Base-by-base conservation (phyloP, 2,113 vertebrate species). In the Propithecus coquereli region DNA sequence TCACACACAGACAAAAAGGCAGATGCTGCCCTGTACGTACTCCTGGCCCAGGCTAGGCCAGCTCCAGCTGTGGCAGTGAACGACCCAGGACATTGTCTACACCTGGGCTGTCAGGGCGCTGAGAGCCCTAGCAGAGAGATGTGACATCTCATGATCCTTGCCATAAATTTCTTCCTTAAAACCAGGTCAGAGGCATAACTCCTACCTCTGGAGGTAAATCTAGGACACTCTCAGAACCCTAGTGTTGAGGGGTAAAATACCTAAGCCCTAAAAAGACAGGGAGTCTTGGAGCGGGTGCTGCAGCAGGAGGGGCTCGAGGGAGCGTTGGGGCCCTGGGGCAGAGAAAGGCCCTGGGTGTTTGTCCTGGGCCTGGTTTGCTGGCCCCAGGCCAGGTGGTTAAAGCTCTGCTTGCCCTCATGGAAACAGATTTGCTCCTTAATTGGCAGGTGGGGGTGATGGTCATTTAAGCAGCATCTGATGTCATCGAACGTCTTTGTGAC, bases 151-250 rank as follows among this genome's bases (percentile, higher is more conserved):
- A 0, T 86, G 81, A 90, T 7, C 91, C 70, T 89, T 90, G 94
- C 95, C 97, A 94, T 83, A 85, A 47, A 90, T 52, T 47, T 93
- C 94, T 96, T 97, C 95, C 93, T 77, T 94, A 96, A 94, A 95
- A 20, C 93, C 81, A 12, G 34, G 20, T 87, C 45, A 20, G 59
- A 4, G 70, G 16, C 0, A 0, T 23, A 27, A 47, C 54, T 54
- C 54, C 76, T 79, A n/a, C 23, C 34, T 18, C 0, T 65, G 70
- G 43, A 85, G 87, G 68, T 82, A 94, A 50, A 54, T 80, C 16
- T 20, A 0, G 52, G 40, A 0, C 0, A 13, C 77, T 90, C 77
- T 25, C 59, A 50, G 81, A 63, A 70, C 25, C 68, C 54, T 87
- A 25, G 65, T 52, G 34, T 23, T 89, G 61, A 65, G 10, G 20